Evolutionary conservation across 2,888 invertebrate genomes (phyloP).

Genomic region (Caenorhabditis sp.): DNA sequence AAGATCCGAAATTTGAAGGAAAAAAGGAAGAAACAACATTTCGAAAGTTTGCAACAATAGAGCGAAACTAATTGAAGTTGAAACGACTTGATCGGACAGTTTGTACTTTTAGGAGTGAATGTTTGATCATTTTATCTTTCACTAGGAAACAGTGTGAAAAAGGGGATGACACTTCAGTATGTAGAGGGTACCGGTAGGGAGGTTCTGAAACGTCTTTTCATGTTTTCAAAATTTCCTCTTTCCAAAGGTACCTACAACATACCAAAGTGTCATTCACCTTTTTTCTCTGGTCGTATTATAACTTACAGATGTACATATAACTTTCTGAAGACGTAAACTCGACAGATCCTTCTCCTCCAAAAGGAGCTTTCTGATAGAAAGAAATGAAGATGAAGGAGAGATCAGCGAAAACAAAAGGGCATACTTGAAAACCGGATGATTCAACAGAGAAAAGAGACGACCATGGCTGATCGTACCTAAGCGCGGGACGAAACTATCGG

Average conservation of each 20-base stretch:
- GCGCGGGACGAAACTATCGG: neutral
- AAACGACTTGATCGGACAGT: neutral
- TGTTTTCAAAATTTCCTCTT: no score
- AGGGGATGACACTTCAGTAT: no score
- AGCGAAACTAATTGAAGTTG: neutral
- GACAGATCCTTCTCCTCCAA: neutral
- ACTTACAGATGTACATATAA: no score
- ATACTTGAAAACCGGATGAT: slow-evolving; percentile 8
- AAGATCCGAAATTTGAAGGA: neutral
- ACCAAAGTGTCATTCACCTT: no score
- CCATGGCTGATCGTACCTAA: neutral
- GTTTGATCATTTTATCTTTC: neutral
- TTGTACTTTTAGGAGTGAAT: neutral
- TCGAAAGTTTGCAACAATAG: neutral
- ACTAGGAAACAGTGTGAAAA: no score
- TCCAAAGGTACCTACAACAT: no score
- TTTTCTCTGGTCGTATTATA: no score
- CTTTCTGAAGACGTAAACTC: no score
- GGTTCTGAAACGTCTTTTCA: no score
- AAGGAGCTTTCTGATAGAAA: neutral
- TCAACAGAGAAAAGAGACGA: neutral
- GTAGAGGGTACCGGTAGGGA: no score
- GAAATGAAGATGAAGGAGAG: neutral
- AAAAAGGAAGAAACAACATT: neutral
- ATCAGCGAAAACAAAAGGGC: slow-evolving; percentile 1